Percentiles rank a stretch among this genome's conserved stretches.
Conservation (phyloP, 2,797 vertebrate species). For the Denticeps clupeoides region DNA sequence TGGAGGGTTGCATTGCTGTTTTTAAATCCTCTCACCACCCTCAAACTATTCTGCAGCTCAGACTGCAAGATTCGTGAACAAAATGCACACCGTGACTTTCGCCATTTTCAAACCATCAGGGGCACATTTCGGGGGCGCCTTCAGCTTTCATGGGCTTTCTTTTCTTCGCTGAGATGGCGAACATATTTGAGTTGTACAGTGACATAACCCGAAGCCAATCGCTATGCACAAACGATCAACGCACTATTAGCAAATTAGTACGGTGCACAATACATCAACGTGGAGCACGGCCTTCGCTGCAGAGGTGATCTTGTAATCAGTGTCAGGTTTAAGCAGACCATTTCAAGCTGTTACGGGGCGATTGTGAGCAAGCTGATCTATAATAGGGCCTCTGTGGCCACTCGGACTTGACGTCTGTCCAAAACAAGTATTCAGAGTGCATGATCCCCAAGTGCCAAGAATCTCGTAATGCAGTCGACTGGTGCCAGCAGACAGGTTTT, state of each 20-base stretch:
- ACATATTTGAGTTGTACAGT: slow-evolving; percentile 36
- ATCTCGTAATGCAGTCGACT: too few relatives aligned
- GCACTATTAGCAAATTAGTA: slow-evolving; percentile 47
- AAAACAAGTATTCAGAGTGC: neutral
- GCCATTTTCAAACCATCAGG: slow-evolving; percentile 48
- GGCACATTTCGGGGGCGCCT: slow-evolving; percentile 32
- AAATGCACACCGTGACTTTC: slow-evolving; percentile 42
- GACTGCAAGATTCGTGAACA: slow-evolving; percentile 38
- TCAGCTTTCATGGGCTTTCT: slow-evolving; percentile 35
- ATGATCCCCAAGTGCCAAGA: too few relatives aligned
- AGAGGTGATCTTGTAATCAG: neutral
- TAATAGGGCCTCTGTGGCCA: neutral
- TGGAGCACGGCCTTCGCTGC: slow-evolving; percentile 17
- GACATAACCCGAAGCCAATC: slow-evolving; percentile 41
- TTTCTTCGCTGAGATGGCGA: slow-evolving; percentile 40
- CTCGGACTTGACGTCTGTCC: neutral
- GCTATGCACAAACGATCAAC: slow-evolving; percentile 38
- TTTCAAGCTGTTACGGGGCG: neutral
- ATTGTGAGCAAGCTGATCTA: slow-evolving; percentile 3
- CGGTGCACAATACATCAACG: slow-evolving; percentile 32
- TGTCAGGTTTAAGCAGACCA: neutral
- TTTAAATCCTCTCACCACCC: neutral
- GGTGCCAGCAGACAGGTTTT: too few relatives aligned
- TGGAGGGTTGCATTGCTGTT: neutral
- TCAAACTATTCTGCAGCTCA: too few relatives aligned